These are phyloP conservation scores for Seladonia tumulorum DNA, from an alignment of 2,888 invertebrate genomes.

Conservation along the genomic window DNA sequence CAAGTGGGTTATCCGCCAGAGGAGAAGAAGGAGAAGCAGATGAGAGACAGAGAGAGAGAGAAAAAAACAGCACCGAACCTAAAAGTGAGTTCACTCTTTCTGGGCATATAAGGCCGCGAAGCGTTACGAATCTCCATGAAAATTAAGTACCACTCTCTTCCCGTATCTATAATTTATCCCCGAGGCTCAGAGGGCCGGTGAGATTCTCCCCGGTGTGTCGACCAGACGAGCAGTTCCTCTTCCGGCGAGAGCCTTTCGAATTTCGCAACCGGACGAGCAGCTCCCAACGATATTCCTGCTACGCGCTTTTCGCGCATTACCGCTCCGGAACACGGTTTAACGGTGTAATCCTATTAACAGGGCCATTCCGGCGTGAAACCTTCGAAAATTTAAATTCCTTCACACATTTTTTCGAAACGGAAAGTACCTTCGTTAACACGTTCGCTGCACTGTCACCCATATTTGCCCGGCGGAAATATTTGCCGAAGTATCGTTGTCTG, in stretches of 20 bases:
- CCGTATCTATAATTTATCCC: slow-evolving; percentile 62
- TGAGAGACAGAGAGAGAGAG: neutral
- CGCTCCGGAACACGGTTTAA: neutral
- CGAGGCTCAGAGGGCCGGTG: neutral
- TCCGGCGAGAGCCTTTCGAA: slow-evolving; percentile 17
- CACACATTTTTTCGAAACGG: neutral
- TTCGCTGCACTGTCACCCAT: neutral
- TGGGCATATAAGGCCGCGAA: slow-evolving; percentile 18
- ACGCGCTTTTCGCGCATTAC: slow-evolving; percentile 12
- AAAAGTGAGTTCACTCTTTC: slow-evolving; percentile 9
- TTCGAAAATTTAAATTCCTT: slow-evolving; percentile 3
- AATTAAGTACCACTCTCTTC: slow-evolving; percentile 59
- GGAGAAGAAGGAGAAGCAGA: neutral
- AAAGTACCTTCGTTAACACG: neutral
- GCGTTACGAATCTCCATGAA: slow-evolving; percentile 59
- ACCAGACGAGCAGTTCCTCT: slow-evolving; percentile 11
- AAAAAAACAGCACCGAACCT: neutral
- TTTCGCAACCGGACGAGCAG: neutral
- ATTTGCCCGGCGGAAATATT: neutral
- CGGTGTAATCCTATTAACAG: slow-evolving; percentile 15
- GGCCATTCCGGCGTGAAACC: neutral
- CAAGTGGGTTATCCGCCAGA: slow-evolving; percentile 35
- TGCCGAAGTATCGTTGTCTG: neutral
- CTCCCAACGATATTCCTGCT: neutral
- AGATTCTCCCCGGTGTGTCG: slow-evolving; percentile 4